Evolutionary conservation across 1,140 invertebrate species (phyloP), one percentile per base, ranked within the genome.

Genomic region (Drosophila cardini): DNA sequence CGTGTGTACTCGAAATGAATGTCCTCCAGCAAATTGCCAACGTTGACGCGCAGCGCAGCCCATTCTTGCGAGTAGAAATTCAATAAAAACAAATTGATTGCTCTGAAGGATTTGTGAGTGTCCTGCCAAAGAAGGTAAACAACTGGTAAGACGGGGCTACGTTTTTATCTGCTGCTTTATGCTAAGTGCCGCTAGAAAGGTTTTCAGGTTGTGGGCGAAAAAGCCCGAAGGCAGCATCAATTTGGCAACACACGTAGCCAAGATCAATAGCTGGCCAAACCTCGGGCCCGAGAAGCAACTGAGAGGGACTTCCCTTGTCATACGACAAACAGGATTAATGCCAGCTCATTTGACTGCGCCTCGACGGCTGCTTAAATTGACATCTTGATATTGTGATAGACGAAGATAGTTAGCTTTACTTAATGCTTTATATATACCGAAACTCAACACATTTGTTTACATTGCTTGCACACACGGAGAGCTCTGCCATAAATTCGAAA

Each of bases 41-140:
- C 56, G 16, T 34, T 72, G 67, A 45, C 34, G 57, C 43, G 56
- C n/a, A 43, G 48, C 40, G n/a, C 7, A 30, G 16, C 10, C n/a
- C 11, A 11, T 32, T 65, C 72, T 45, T 67, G 60, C 76, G 63
- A 40, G 62, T 30, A 36, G 58, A 78, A 86, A 87, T 87, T 86
- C 83, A 86, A 86, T 86, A 86, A 86, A 86, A 86, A 73, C 83
- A 83, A 87, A 86, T 86, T 86, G 82, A 86, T 86, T 86, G 82
- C 79, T 87, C 50, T 57, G 76, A 61, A 73, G 76, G 83, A 87
- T 86, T 87, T 83, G 79, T 36, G 50, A 34, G 50, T 69, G 71
- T 82, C 79, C 71, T 71, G 74, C 40, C 67, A 63, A 78, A 73
- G 78, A 84, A 86, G 71, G 80, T 80, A 73, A 75, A 75, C 60